phyloP scores from a whole-genome alignment of 2,888 invertebrate species.

The Lasioglossum figueresi region DNA sequence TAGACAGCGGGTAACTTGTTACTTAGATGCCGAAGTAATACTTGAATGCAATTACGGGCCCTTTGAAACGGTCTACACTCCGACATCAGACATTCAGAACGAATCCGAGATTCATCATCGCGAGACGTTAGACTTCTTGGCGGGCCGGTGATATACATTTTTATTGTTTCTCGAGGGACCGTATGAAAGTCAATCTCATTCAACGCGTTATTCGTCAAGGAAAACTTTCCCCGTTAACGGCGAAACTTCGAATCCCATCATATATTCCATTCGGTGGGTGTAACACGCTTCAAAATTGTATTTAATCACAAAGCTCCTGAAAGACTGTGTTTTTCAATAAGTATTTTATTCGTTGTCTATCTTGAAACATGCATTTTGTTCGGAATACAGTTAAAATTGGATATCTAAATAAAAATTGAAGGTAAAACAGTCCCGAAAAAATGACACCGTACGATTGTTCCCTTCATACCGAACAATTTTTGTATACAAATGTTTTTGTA shows the following conservation, averaged over 20 bases:
- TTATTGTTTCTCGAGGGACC: conserved; percentile 24
- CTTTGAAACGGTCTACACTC: conserved; percentile 68
- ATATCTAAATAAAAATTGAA: no score
- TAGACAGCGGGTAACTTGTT: conserved; percentile 75
- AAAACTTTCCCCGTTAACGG: background rate
- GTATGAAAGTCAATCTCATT: background rate
- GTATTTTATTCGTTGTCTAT: background rate
- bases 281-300: background rate
- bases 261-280: background rate
- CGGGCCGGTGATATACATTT: conserved; percentile 34
- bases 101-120: conserved; percentile 48
- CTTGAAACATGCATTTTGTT: background rate
- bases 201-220: background rate
- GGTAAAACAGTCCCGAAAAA: no score
- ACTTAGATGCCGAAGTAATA: conserved; percentile 74
- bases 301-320: background rate
- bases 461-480: no score
- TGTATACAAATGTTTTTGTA: no score
- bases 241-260: background rate
- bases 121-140: conserved; percentile 11
- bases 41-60: conserved; percentile 77
- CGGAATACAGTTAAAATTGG: background rate
- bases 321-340: background rate
- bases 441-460: no score
- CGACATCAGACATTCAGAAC: conserved; percentile 39